phyloP scores from a whole-genome alignment of 2,888 invertebrate genomes.

The Vesta saturnalis region DNA sequence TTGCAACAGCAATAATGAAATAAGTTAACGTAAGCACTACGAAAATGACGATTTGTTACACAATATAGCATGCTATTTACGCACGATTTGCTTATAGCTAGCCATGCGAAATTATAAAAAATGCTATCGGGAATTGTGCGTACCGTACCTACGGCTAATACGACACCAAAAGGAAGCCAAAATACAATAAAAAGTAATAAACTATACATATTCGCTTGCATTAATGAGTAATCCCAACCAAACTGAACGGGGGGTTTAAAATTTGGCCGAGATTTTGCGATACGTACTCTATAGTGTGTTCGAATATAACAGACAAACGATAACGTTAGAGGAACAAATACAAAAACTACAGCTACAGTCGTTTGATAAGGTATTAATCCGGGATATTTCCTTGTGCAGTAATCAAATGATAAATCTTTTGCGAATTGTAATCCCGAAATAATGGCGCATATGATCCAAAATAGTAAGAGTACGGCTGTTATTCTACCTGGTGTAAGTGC shows the following conservation, averaged over 20 bases:
- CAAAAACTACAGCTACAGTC: slow-evolving; percentile 67
- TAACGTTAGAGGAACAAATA: slow-evolving; percentile 68
- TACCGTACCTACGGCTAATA: slow-evolving; percentile 67
- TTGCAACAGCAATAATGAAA: slow-evolving; percentile 86
- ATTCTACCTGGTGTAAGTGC: slow-evolving; percentile 64
- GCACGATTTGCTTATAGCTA: slow-evolving; percentile 75
- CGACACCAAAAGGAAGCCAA: slow-evolving; percentile 76
- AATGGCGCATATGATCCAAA: slow-evolving; percentile 68
- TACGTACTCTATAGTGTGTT: slow-evolving; percentile 64
- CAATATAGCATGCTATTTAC: slow-evolving; percentile 74
- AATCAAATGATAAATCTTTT: slow-evolving; percentile 72
- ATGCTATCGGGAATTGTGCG: slow-evolving; percentile 63
- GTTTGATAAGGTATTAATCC: slow-evolving; percentile 69
- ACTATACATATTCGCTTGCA: slow-evolving; percentile 72
- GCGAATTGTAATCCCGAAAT: slow-evolving; percentile 71
- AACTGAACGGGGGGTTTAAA: slow-evolving; percentile 72
- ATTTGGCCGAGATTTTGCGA: slow-evolving; percentile 65
- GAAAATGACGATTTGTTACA: slow-evolving; percentile 72
- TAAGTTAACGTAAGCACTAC: slow-evolving; percentile 75
- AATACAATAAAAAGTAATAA: slow-evolving; percentile 70
- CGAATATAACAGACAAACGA: slow-evolving; percentile 67
- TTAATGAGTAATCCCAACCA: slow-evolving; percentile 70
- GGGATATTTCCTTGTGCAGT: slow-evolving; percentile 68
- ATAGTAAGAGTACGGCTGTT: slow-evolving; percentile 64
- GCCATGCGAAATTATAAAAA: slow-evolving; percentile 76